These are phyloP conservation scores for Austrofundulus limnaeus DNA, from an alignment of 2,113 vertebrate species.

Conservation along the genomic window DNA sequence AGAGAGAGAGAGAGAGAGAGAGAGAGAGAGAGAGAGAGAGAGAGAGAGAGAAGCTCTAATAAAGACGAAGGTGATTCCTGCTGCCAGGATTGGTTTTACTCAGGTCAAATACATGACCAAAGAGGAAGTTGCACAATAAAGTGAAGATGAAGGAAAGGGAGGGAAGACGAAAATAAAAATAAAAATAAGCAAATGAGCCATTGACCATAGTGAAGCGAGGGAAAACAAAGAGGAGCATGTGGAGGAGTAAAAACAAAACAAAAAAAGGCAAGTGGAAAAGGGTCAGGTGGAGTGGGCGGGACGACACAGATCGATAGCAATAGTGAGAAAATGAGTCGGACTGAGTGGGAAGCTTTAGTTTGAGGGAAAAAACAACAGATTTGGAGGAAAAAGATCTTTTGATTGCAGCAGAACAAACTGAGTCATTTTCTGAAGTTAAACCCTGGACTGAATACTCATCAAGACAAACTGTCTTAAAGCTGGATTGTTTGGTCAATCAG, in stretches of 20 bases:
- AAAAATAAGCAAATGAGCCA: slow-evolving; percentile 11
- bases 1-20: neutral
- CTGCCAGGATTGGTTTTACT: neutral
- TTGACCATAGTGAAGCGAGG: slow-evolving; percentile 17
- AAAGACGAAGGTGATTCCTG: neutral
- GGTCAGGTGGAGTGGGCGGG: slow-evolving; percentile 51
- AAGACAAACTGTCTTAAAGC: neutral
- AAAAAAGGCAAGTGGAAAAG: slow-evolving; percentile 54
- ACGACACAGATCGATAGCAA: slow-evolving; percentile 46
- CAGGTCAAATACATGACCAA: neutral
- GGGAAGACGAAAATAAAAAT: neutral
- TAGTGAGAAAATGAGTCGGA: slow-evolving; percentile 54
- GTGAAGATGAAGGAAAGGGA: neutral
- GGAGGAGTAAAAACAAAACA: slow-evolving; percentile 55
- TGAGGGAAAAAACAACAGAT: slow-evolving; percentile 13
- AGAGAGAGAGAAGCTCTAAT: neutral
- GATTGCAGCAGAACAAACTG: slow-evolving; percentile 6
- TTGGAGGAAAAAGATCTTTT: slow-evolving; percentile 4
- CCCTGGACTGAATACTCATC: neutral
- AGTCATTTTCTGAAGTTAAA: neutral
- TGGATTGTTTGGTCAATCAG: neutral
- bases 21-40: neutral
- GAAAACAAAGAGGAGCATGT: slow-evolving; percentile 24
- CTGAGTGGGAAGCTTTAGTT: slow-evolving; percentile 59
- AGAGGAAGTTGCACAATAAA: neutral